A percentile compares a stretch with the other conserved stretches of the same genome.
phyloP scores from a whole-genome alignment of 1,140 invertebrate species.

The Sitophilus oryzae region DNA sequence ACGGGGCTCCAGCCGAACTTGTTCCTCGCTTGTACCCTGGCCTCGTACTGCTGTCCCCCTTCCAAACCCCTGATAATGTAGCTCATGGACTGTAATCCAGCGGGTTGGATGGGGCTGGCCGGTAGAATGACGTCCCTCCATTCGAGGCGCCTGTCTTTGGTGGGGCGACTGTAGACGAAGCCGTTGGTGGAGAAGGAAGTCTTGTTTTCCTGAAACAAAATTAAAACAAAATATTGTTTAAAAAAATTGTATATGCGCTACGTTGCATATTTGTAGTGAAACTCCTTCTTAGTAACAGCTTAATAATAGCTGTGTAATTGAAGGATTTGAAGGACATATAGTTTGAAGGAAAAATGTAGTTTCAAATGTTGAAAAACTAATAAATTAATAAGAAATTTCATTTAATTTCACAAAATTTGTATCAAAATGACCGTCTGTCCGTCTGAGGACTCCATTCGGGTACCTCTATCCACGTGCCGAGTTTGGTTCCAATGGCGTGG shows the following conservation, averaged over 20 bases:
- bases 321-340: no score
- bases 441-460: no score
- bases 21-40: constrained; percentile 57
- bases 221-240: neutral
- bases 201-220: constrained; percentile 36
- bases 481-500: no score
- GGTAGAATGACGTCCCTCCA: constrained; percentile 58
- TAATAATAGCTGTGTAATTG: no score
- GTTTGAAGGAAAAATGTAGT: no score
- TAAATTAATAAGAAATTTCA: no score
- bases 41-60: constrained; percentile 55
- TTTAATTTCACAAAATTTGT: no score
- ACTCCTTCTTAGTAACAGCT: no score
- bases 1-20: constrained; percentile 57
- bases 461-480: no score
- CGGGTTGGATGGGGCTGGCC: constrained; percentile 40
- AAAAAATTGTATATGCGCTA: neutral
- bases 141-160: constrained; percentile 45
- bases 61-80: constrained; percentile 56
- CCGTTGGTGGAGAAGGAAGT: constrained; percentile 30
- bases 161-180: constrained; percentile 36
- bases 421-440: no score
- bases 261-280: no score
- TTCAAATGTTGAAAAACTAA: no score
- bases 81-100: constrained; percentile 52